Evolutionary conservation across 2,888 invertebrate species (phyloP), one percentile per base, ranked within the genome.

Genomic region (Tenodera sinensis): DNA sequence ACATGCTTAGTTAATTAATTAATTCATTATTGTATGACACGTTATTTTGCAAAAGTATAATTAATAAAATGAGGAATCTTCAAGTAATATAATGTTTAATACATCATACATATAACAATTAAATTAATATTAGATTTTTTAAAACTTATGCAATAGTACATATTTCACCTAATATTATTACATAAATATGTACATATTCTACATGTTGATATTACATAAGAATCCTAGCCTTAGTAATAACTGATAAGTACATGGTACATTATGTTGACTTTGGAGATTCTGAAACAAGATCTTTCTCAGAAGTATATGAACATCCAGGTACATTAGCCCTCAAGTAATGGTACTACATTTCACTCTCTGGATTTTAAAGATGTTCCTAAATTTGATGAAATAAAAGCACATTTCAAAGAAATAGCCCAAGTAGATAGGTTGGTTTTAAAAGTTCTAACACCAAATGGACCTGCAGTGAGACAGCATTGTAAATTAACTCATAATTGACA

Each of bases 191-290:
- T n/a, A n/a, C n/a, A n/a, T n/a, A n/a, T n/a, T n/a, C n/a, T n/a
- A n/a, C n/a, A n/a, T n/a, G n/a, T n/a, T n/a, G n/a, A n/a, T n/a
- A n/a, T n/a, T n/a, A n/a, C n/a, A n/a, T n/a, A n/a, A n/a, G n/a
- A n/a, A n/a, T n/a, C n/a, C n/a, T n/a, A n/a, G n/a, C n/a, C n/a
- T n/a, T n/a, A n/a, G n/a, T n/a, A n/a, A n/a, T n/a, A n/a, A n/a
- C 96, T 90, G 95, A 95, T 28, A 95, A 96, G 88, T 97, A 96
- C 92, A 97, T 96, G 93, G 94, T 97, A 8, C 96, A 96, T 92
- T 97, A 97, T 92, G 96, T 97, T 54, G 97, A 97, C 93, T 97
- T 96, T 92, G 97, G 97, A 47, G 96, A 97, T 92, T 96, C 96
- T 9, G 97, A 97, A 93, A 93, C 95, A 92, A 95, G 97, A 15